phyloP scores from a whole-genome alignment of 2,113 vertebrate species.

The Odobenus rosmarus region DNA sequence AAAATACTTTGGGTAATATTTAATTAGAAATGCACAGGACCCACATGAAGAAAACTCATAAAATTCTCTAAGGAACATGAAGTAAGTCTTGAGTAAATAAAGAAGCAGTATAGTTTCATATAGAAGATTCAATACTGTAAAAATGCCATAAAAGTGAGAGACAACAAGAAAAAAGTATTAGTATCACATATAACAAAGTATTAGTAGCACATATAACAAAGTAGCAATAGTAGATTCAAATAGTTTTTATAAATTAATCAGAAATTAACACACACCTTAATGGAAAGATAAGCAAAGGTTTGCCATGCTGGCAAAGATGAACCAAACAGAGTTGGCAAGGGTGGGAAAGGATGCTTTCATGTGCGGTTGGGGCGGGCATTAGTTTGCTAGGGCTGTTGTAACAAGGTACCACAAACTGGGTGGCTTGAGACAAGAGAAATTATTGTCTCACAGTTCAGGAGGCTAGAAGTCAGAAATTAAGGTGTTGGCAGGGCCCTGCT shows the following conservation, averaged over 20 bases:
- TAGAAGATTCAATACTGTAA: not conserved
- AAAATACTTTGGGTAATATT: not conserved
- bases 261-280: not conserved
- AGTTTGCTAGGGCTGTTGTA: not conserved
- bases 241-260: not conserved
- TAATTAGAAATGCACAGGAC: not conserved
- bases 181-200: not conserved
- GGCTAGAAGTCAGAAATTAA: not conserved
- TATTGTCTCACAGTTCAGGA: not conserved
- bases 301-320: not conserved
- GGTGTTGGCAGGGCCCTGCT: not conserved
- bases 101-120: not conserved
- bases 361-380: rapidly evolving
- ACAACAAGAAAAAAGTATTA: not conserved
- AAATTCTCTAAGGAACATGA: not conserved
- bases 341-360: rapidly evolving
- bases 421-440: not conserved
- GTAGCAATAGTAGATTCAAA: not conserved
- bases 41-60: not conserved
- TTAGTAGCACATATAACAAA: not conserved
- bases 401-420: not conserved
- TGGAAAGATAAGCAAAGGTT: not conserved
- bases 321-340: not conserved
- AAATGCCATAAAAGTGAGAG: not conserved
- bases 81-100: not conserved